phyloP scores from a whole-genome alignment of 1,140 invertebrate genomes.

The Goniozus legneri region DNA sequence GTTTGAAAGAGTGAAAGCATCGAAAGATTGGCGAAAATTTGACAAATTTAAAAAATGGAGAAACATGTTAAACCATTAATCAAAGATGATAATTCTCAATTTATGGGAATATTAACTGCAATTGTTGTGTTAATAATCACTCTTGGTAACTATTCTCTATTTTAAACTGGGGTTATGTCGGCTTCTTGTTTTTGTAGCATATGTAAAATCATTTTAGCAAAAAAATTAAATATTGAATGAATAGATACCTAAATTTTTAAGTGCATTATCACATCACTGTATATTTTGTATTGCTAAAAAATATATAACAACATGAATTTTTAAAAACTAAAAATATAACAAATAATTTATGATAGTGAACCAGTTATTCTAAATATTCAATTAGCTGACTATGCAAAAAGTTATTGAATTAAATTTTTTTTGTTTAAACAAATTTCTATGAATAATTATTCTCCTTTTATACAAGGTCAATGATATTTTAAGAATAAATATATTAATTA shows the following conservation, averaged over 20 bases:
- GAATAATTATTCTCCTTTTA: no score
- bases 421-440: background rate
- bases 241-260: conserved; percentile 44
- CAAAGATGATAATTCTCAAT: conserved; percentile 40
- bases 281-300: conserved; percentile 3
- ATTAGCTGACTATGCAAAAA: no score
- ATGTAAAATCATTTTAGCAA: conserved; percentile 44
- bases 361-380: no score
- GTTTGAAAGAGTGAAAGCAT: no score
- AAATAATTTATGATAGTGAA: background rate
- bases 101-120: conserved; percentile 51
- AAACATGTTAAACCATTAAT: conserved; percentile 26
- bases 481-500: background rate
- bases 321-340: background rate
- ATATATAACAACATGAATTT: background rate
- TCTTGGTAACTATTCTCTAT: conserved; percentile 50
- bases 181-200: conserved; percentile 15
- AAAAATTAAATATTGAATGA: conserved; percentile 27
- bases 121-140: conserved; percentile 54
- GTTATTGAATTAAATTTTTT: background rate
- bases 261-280: conserved; percentile 5
- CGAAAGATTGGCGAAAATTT: no score
- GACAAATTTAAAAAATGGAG: conserved; percentile 31
- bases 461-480: no score
- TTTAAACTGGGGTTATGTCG: conserved; percentile 23